phyloP scores from a whole-genome alignment of 2,797 vertebrate genomes.

The Nyctibius grandis region DNA sequence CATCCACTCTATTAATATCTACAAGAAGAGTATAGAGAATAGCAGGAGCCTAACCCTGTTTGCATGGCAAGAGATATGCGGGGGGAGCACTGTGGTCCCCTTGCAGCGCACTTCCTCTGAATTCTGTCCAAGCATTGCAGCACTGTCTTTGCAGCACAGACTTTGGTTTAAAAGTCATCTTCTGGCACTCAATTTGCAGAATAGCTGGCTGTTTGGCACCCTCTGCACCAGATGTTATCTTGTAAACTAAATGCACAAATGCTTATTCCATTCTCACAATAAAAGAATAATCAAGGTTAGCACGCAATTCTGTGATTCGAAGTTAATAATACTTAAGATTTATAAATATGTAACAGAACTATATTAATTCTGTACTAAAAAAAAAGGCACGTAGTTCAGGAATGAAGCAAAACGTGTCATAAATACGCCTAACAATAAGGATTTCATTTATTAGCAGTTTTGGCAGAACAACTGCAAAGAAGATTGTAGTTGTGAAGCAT shows the following conservation, averaged over 20 bases:
- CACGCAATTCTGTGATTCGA: slow-evolving; percentile 7
- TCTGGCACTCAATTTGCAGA: neutral
- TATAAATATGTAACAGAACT: slow-evolving; percentile 37
- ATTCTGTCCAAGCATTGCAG: slow-evolving; percentile 12
- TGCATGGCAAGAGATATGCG: neutral
- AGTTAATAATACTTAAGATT: slow-evolving; percentile 45
- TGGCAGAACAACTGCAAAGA: slow-evolving; percentile 50
- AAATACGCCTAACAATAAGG: slow-evolving; percentile 40
- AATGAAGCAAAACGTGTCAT: slow-evolving; percentile 54
- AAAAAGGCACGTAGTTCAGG: neutral
- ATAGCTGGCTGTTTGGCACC: slow-evolving; percentile 7
- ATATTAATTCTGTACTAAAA: slow-evolving; percentile 13
- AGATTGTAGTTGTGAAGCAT: neutral
- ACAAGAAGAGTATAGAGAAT: neutral
- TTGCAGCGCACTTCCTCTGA: neutral
- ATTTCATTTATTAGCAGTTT: slow-evolving; percentile 48
- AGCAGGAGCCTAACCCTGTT: neutral
- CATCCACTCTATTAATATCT: neutral
- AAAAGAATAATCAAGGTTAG: slow-evolving; percentile 38
- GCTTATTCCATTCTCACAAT: slow-evolving; percentile 23
- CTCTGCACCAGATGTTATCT: slow-evolving; percentile 42
- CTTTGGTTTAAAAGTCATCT: slow-evolving; percentile 19
- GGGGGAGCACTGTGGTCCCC: neutral
- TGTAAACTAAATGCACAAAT: slow-evolving; percentile 44
- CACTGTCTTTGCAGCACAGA: neutral